Base-by-base conservation (phyloP, 2,888 invertebrate genomes). In the Ctenicera cuprea region DNA sequence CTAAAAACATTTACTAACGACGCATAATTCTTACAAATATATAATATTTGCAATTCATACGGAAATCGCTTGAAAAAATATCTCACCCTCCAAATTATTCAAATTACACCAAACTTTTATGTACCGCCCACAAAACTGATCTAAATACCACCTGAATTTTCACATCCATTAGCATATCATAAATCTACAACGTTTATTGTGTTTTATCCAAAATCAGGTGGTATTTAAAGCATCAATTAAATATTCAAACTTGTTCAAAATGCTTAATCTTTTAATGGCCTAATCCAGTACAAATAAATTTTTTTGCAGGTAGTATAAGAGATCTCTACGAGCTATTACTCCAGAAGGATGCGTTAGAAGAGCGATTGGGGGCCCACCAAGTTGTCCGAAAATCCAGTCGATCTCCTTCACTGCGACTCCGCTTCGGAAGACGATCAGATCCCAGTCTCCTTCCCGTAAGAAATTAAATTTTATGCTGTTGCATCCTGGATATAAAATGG, bases 371-470 rank as follows among this genome's bases (percentile, higher is more conserved):
- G 3, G 90, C 91, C 9, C 94, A 94, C 85, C 90, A 93, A 82
- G 90, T 94, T 30, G 93, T 94, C 61, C 91, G 94, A 84, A 94
- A 94, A 86, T 93, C 94, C 3, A 93, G 93, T 82, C 90, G 94
- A 76, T 93, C 94, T 14, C 94, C 94, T 0, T 94, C 94, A 0
- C 88, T 94, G 45, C 90, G 94, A 18, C 90, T 95, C 71, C 91
- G 94, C 76, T 95, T 94, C 83, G 94, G 94, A 45, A 90, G 94
- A 78, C 90, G 94, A 76, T 92, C 93, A 33, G 94, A 94, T 86
- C 92, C 93, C 12, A 90, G 90, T 74, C 89, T 92, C 87, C 87
- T 90, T 20, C 89, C 90, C n/a, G 86, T 87, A 82, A 82, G 54
- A 26, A 43, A 52, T 50, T 22, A 59, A 16, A 20, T 14, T 30